Conservation (phyloP, 2,888 invertebrate species). For the Lysandra bellargus region DNA sequence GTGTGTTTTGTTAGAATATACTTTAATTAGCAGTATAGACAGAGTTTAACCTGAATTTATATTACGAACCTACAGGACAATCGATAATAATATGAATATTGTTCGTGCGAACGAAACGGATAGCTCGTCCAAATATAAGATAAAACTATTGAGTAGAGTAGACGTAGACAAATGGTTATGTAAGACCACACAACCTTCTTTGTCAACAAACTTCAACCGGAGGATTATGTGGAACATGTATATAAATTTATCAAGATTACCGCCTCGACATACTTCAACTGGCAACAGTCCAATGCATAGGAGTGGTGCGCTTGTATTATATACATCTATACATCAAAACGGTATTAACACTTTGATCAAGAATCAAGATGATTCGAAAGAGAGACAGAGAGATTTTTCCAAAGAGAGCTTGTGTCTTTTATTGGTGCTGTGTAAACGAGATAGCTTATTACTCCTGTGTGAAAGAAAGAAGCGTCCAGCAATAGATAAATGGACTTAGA, state of each 20-base stretch:
- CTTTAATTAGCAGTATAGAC: too few species aligned
- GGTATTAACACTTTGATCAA: conserved; percentile 9
- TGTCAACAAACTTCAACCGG: conserved; percentile 33
- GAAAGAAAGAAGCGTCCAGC: too few species aligned
- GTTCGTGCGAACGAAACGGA: too few species aligned
- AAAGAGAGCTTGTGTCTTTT: too few species aligned
- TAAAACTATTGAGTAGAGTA: not conserved
- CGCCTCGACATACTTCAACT: conserved; percentile 38
- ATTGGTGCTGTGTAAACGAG: too few species aligned
- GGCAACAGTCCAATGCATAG: conserved; percentile 44
- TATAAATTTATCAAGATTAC: conserved; percentile 34
- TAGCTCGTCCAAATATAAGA: not conserved
- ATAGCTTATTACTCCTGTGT: too few species aligned
- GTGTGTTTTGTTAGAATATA: too few species aligned
- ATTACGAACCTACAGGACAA: too few species aligned
- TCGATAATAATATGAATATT: too few species aligned
- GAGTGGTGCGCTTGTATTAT: conserved; percentile 42
- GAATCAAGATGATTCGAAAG: not conserved
- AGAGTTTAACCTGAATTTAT: too few species aligned
- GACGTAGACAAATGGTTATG: conserved; percentile 6
- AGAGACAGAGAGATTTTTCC: too few species aligned
- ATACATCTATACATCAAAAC: conserved; percentile 16
- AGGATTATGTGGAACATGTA: conserved; percentile 31
- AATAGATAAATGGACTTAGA: too few species aligned
- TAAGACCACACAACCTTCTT: conserved; percentile 28